Conservation (phyloP, 2,888 invertebrate species). For the Antitype chi region DNA sequence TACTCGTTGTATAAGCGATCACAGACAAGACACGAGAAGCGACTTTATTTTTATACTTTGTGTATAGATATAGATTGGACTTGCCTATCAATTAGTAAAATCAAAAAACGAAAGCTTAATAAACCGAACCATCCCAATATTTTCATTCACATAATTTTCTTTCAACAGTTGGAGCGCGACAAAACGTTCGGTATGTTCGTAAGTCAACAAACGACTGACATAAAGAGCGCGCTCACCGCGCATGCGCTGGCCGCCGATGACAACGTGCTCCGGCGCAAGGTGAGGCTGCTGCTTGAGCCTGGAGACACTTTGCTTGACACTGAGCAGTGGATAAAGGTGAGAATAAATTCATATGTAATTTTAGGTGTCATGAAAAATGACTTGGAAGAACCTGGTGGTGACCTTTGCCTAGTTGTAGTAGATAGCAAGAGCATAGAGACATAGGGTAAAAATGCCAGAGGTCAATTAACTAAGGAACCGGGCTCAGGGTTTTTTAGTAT, state of each 20-base stretch:
- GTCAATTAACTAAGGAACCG: neutral
- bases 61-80: neutral
- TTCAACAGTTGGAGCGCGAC: constrained; percentile 84
- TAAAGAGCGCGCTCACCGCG: constrained; percentile 77
- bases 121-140: neutral
- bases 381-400: neutral
- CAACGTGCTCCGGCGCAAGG: constrained; percentile 85
- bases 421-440: neutral
- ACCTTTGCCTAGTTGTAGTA: neutral
- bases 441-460: neutral
- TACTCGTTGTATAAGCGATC: too few species aligned
- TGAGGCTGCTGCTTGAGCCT: constrained; percentile 86
- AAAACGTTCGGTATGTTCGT: constrained; percentile 87
- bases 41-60: neutral
- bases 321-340: constrained; percentile 89
- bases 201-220: constrained; percentile 83
- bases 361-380: neutral
- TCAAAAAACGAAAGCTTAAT: neutral
- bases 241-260: constrained; percentile 78
- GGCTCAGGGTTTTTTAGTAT: neutral
- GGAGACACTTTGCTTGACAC: constrained; percentile 88
- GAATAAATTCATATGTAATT: constrained; percentile 24
- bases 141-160: neutral
- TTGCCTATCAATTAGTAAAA: neutral
- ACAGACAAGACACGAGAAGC: neutral